Base-by-base conservation (phyloP, 2,888 invertebrate species). In the Pterobdella sp. region DNA sequence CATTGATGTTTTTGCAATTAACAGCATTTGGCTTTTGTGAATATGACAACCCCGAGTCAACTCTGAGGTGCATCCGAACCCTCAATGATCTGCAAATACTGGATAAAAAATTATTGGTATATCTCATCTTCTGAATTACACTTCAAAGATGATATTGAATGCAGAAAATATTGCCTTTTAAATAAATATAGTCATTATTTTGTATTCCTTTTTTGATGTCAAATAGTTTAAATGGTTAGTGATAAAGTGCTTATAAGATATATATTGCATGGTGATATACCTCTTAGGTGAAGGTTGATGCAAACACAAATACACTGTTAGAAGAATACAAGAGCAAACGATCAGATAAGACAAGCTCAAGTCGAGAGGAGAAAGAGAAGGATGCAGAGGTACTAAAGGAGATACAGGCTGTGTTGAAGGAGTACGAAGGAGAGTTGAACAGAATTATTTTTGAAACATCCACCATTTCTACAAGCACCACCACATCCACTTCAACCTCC, bases 21-120 rank as follows among this genome's bases (percentile, higher is more conserved):
- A 14, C 79, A 86, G 93, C 93, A 0, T 97, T 97, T 85, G 97
- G 97, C 14, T 98, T 97, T 86, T 94, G 96, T 86, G 97, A 97
- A 86, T 93, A 93, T 84, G 93, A 92, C 78, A 90, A 92, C 74
- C 95, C 97, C 29, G 94, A 95, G 85, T 92, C 95, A 31, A 97
- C 96, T 60, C 87, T 97, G 78, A 88, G 97, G 77, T 94, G 96
- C 77, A 93, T 98, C 77, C 80, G 86, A 65, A 86, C 98, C 77
- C 87, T 99, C 37, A 94, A 96, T 85, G 93, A 94, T 79, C 89
- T 93, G 84, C 89, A 90, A 84, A 89, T 99, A 71, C 93, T 92
- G 74, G 95, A 93, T 79, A 94, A 93, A 85, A 90, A 90, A 81
- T 87, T 99, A 79, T 91, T 97, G n/a, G n/a, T n/a, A n/a, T n/a